Evolutionary conservation across 2,888 invertebrate species (phyloP), one percentile per base, ranked within the genome.

Genomic region (Eremobia ochroleuca): DNA sequence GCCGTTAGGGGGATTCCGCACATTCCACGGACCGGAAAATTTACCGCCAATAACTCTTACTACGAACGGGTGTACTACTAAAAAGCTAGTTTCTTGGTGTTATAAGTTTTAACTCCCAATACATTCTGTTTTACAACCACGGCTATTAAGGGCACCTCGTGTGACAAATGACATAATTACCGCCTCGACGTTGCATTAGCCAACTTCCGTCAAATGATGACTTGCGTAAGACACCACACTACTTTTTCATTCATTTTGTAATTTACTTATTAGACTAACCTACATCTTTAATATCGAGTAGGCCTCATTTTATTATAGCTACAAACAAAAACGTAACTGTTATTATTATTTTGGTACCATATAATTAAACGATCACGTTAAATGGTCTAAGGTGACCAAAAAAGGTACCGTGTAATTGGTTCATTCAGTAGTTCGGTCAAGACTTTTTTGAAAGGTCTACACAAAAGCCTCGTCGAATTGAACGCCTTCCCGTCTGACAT

Each of bases 401-500:
- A 80, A 67, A 72, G 52, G 31, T 67, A 55, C 71, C 76, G 62
- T 84, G 67, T 75, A 80, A 86, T 87, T 73, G 31, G 77, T 82
- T 81, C 76, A 82, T 82, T 76, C 82, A 79, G 58, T 68, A 61
- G 73, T 58, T 37, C 66, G 72, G 34, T 59, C 49, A 73, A 64
- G 65, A 73, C 2, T 83, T 83, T 85, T 85, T 78, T 77, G 65
- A 71, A 43, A 15, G 59, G 37, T 68, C 15, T 3, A 68, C 70
- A 88, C 85, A 86, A 90, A 79, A 81, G 73, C 86, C 83, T 82
- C 73, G 67, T 79, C 87, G 49, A 87, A 89, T 90, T 67, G 79
- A 61, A 71, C 72, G 64, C 77, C 78, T 89, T 89, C 87, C 88
- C 85, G 90, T 83, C 80, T 77, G 34, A 77, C 49, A 52, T 67